Conservation (phyloP, 2,888 invertebrate species). For the Ophion ventricosus region DNA sequence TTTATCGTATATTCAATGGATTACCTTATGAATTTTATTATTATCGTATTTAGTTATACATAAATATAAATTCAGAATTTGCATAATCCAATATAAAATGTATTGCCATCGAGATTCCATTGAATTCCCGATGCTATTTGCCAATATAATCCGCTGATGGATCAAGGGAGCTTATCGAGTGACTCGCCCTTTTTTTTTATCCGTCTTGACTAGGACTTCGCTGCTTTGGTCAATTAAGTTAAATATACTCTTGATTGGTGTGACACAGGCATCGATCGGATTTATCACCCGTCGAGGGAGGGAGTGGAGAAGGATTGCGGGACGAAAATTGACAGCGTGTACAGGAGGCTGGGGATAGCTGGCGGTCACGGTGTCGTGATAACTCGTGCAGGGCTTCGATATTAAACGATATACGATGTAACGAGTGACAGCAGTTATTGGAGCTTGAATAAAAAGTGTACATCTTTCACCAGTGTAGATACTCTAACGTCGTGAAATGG, state of each 20-base stretch:
- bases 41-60: neutral
- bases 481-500: too few relatives aligned
- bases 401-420: slow-evolving; percentile 16
- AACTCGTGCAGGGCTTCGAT: slow-evolving; percentile 37
- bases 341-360: slow-evolving; percentile 6
- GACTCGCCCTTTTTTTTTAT: neutral
- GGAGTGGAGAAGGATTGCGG: neutral
- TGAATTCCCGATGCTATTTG: neutral
- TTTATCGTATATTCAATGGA: neutral
- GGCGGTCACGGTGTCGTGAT: slow-evolving; percentile 22
- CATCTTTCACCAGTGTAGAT: too few relatives aligned
- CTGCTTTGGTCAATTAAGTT: slow-evolving; percentile 45
- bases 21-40: neutral
- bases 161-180: neutral
- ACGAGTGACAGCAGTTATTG: neutral
- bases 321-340: slow-evolving; percentile 41
- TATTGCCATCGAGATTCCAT: neutral
- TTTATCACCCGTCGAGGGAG: slow-evolving; percentile 18
- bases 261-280: slow-evolving; percentile 37
- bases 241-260: slow-evolving; percentile 13
- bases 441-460: neutral
- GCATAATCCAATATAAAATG: neutral
- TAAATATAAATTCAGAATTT: neutral
- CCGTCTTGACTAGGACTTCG: slow-evolving; percentile 27
- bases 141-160: neutral